Evolutionary conservation across 2,797 vertebrate species (phyloP), one percentile per base, ranked within the genome.

Genomic region (Martes flavigula): DNA sequence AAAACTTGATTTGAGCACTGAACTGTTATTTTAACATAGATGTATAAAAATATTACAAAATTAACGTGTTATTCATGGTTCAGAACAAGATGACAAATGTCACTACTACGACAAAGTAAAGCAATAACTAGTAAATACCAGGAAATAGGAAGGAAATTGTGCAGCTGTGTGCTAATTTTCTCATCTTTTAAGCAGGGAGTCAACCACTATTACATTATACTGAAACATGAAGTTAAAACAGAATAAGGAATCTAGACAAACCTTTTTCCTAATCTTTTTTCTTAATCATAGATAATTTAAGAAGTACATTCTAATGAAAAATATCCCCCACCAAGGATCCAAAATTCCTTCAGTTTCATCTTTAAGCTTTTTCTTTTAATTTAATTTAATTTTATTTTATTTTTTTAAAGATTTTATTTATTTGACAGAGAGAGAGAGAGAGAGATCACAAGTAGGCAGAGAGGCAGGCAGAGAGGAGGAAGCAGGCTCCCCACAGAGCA

Each of bases 31-130:
- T 87, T 70, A 75, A 88, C 58, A 87, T 11, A 70, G 10, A 84
- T 90, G n/a, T 68, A 81, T 32, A 68, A 90, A 94, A 78, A 73
- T 56, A 86, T 64, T 18, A 75, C 18, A 88, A 97, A 87, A 83
- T 40, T 32, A 91, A 89, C 46, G 12, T 92, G 51, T 11, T 38
- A 46, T 62, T 83, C 60, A 48, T 68, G 62, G n/a, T 79, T 86
- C 17, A 87, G 35, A 96, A 79, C 20, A 90, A 97, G 90, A 92
- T 73, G 60, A 89, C 14, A 73, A 95, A 89, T 70, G 12, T 82
- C 88, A 66, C 2, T 90, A 70, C 12, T 38, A 66, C 81, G 62
- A 94, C 14, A 60, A 73, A 92, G 60, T 92, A 96, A 96, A 95
- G 23, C 8, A 89, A 82, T 68, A 62, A 79, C 38, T 70, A 94